phyloP scores from a whole-genome alignment of 2,113 vertebrate species.

The Anthoscopus minutus region DNA sequence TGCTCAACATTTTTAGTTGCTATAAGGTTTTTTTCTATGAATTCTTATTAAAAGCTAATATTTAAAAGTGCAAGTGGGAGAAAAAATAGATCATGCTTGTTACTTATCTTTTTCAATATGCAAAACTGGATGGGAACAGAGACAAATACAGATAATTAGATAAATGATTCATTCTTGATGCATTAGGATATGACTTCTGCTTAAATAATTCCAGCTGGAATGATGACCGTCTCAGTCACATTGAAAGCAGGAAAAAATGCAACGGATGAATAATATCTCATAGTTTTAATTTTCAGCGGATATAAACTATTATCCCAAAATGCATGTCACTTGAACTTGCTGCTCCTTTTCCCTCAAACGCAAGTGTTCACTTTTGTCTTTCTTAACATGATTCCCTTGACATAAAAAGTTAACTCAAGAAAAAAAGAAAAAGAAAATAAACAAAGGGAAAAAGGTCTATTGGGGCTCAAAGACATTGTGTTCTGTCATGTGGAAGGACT shows the following conservation, averaged over 20 bases:
- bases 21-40: background rate
- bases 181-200: conserved; percentile 38
- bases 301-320: background rate
- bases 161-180: conserved; percentile 47
- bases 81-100: conserved; percentile 34
- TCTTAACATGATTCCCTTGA: background rate
- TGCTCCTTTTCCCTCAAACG: background rate
- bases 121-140: conserved; percentile 23
- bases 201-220: conserved; percentile 42
- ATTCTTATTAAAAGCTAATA: conserved; percentile 1
- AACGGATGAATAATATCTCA: background rate
- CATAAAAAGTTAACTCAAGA: background rate
- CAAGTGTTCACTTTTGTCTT: background rate
- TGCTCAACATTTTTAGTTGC: background rate
- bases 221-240: background rate
- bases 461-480: background rate
- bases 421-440: background rate
- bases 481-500: background rate
- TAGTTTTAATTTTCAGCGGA: background rate
- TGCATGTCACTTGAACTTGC: background rate
- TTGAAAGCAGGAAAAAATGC: background rate
- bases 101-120: conserved; percentile 38
- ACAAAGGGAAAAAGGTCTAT: background rate
- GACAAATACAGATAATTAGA: conserved; percentile 46
- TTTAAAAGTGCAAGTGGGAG: conserved; percentile 4